Evolutionary conservation across 2,888 invertebrate species (phyloP).

Genomic region (Tubulanus polymorphus): DNA sequence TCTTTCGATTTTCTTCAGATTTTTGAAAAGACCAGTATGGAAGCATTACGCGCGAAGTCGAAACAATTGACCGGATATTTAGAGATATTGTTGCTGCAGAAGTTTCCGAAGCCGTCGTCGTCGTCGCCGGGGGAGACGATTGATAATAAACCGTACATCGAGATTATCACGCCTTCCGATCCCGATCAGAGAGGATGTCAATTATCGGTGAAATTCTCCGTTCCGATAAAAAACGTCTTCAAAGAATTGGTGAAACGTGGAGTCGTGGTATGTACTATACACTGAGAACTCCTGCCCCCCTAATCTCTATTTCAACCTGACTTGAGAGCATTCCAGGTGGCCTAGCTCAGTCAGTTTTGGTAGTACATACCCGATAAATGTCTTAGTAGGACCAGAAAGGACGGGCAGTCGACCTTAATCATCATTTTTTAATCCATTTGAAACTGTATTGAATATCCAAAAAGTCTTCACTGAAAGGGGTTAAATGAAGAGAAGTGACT

Average conservation of each 20-base stretch:
- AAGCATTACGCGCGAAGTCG: conserved; percentile 54
- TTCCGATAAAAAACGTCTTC: conserved; percentile 52
- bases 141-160: conserved; percentile 26
- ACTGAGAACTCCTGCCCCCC: background rate
- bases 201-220: conserved; percentile 56
- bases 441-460: too few species aligned
- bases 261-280: conserved; percentile 54
- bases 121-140: conserved; percentile 5
- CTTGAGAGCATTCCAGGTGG: too few species aligned
- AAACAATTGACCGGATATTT: conserved; percentile 58
- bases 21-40: conserved; percentile 55
- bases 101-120: conserved; percentile 26
- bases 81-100: conserved; percentile 52
- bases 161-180: conserved; percentile 58
- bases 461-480: too few species aligned
- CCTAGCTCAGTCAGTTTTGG: too few species aligned
- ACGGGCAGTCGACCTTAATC: too few species aligned
- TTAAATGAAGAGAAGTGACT: too few species aligned
- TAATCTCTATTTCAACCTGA: too few species aligned
- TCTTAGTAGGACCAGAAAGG: too few species aligned
- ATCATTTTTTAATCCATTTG: too few species aligned
- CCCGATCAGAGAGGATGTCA: conserved; percentile 58
- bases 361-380: too few species aligned
- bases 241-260: conserved; percentile 55
- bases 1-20: too few species aligned